Evolutionary conservation across 92 coral and sea anemone species (phyloP), one percentile per base, ranked within the genome.

Genomic region (Zoanthus sansibaricus): DNA sequence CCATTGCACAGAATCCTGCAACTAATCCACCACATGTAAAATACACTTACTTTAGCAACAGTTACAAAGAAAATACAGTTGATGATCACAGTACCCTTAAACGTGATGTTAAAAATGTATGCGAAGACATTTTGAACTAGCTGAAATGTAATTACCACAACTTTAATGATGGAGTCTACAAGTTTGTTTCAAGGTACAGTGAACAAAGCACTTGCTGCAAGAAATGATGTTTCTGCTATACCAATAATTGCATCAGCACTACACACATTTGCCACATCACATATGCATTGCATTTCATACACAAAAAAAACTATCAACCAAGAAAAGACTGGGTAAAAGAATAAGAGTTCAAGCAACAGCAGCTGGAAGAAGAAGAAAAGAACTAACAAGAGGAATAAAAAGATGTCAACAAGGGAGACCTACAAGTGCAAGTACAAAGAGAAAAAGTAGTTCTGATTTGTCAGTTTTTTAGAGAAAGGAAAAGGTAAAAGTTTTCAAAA

Each of bases 111-210:
- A 84, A 73, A 73, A 80, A 84, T 30, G 88, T 73, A 76, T 73
- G 67, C 37, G 21, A 72, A 52, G 82, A 84, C 88, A 84, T 84
- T 71, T 58, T 74, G 69, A 17, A 56, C 25, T 74, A 33, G 74
- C 55, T 85, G 82, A 84, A 84, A 30, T 9, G 88, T 44, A 85
- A 85, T 46, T 74, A 85, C 42, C 8, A 85, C 16, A 84, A 84
- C 37, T 84, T 84, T 51, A 72, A 70, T 32, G 11, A 32, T 58
- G 87, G 71, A 17, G 14, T 84, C 31, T 2, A 46, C n/a, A 85
- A 85, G 56, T 74, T 74, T 33, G 88, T 74, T 2, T 25, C 32
- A 85, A 85, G 88, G 9, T 85, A n/a, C n/a, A n/a, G n/a, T n/a
- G n/a, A n/a, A 85, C 16, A 85, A 85, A 56, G 20, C 68, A 73